phyloP scores from a whole-genome alignment of 1,140 invertebrate genomes.

The Paramacrobiotus metropolitanus region DNA sequence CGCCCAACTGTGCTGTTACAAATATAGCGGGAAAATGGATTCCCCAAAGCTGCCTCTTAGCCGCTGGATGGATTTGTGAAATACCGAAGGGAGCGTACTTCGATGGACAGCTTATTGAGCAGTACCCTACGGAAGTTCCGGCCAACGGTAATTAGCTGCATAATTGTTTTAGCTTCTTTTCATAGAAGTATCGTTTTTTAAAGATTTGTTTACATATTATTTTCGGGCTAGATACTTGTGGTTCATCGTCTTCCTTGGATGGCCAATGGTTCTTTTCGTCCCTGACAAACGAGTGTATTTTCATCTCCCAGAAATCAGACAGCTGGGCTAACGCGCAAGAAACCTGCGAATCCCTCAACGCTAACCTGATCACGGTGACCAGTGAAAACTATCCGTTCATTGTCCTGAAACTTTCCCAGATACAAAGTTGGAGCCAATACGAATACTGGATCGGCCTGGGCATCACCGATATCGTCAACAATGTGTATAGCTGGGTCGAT shows the following conservation, averaged over 20 bases:
- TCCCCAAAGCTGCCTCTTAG: not conserved
- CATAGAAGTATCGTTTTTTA: no score
- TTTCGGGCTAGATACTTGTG: not conserved
- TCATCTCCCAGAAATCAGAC: not conserved
- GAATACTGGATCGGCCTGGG: not conserved
- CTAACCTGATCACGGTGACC: not conserved
- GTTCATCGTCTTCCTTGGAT: not conserved
- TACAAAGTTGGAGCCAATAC: no score
- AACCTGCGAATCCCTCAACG: not conserved
- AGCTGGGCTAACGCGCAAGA: not conserved
- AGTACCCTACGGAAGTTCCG: not conserved
- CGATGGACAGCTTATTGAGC: not conserved
- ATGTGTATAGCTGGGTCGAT: not conserved
- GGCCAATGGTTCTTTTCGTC: not conserved
- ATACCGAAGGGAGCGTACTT: not conserved
- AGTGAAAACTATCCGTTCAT: not conserved
- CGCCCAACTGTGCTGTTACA: not conserved
- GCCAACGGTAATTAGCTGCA: not conserved
- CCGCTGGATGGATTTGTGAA: not conserved
- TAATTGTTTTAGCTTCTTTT: no score
- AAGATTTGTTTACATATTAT: no score
- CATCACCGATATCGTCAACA: not conserved
- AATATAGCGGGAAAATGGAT: not conserved
- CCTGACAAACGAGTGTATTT: not conserved
- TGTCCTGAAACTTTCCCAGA: not conserved